Evolutionary conservation across 2,888 invertebrate genomes (phyloP).

Genomic region (Rhamphomyia laevipes): DNA sequence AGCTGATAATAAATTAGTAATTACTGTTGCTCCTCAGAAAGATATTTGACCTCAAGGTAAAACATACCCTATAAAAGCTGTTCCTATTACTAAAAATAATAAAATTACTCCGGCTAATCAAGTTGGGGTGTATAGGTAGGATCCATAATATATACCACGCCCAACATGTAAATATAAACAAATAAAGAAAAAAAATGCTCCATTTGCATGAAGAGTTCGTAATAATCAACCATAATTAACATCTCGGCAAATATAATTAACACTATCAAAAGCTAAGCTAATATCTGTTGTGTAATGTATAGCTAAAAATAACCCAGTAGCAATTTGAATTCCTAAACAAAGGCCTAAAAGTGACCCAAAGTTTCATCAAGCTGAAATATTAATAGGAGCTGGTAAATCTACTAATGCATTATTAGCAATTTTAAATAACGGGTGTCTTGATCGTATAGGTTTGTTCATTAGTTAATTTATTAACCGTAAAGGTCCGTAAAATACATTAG

Average conservation of each 20-base stretch:
- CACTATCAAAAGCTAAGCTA: constrained; percentile 51
- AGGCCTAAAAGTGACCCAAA: constrained; percentile 54
- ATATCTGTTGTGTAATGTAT: constrained; percentile 57
- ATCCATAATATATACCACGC: constrained; percentile 49
- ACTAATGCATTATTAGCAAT: constrained; percentile 48
- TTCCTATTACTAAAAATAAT: constrained; percentile 54
- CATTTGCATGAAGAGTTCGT: constrained; percentile 55
- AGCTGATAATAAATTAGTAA: constrained; percentile 61
- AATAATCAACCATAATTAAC: constrained; percentile 57
- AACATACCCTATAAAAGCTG: constrained; percentile 68
- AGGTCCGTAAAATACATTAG: constrained; percentile 43
- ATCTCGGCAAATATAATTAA: constrained; percentile 57
- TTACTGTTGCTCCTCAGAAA: constrained; percentile 69
- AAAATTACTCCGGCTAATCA: constrained; percentile 56
- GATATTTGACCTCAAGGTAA: constrained; percentile 72
- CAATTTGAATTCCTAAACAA: constrained; percentile 52
- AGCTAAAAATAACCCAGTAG: constrained; percentile 55
- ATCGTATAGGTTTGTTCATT: constrained; percentile 41
- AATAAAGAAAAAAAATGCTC: constrained; percentile 61
- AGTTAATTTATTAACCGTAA: constrained; percentile 39
- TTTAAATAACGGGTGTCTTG: constrained; percentile 42
- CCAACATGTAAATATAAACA: constrained; percentile 56
- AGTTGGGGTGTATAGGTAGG: constrained; percentile 42
- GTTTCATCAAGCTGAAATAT: constrained; percentile 55
- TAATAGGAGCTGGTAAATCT: constrained; percentile 47